A percentile compares a stretch with the other conserved stretches of the same genome.
Conservation (phyloP, 2,888 invertebrate genomes). For the Phragmatobia fuliginosa region DNA sequence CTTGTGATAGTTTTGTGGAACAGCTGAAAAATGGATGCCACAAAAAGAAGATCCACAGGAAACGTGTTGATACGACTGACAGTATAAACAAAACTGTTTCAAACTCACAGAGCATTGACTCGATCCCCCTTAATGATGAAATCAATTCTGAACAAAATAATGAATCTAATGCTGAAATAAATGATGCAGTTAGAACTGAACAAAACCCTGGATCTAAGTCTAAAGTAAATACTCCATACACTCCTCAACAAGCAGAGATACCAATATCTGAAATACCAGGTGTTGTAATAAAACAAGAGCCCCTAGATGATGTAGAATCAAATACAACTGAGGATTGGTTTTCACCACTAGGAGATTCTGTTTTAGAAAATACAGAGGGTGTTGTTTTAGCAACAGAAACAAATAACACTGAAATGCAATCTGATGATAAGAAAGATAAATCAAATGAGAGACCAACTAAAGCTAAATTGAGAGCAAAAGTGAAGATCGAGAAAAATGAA, state of each 20-base stretch:
- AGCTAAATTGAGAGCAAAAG: constrained; percentile 61
- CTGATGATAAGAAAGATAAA: constrained; percentile 63
- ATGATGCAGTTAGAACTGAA: background rate
- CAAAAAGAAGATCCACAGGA: constrained; percentile 86
- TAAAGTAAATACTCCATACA: background rate
- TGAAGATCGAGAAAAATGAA: constrained; percentile 59
- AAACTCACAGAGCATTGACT: constrained; percentile 35
- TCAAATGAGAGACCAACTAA: constrained; percentile 58
- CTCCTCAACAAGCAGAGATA: constrained; percentile 31
- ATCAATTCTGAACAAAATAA: constrained; percentile 3
- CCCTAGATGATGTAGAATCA: constrained; percentile 72
- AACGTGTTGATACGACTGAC: constrained; percentile 73
- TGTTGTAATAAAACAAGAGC: constrained; percentile 72
- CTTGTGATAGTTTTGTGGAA: constrained; percentile 93
- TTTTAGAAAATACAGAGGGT: constrained; percentile 2
- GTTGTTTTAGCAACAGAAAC: constrained; percentile 37
- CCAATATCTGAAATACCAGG: constrained; percentile 31
- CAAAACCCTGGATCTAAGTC: background rate
- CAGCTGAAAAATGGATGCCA: constrained; percentile 88
- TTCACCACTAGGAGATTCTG: constrained; percentile 23
- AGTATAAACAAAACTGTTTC: constrained; percentile 56
- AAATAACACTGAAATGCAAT: constrained; percentile 52
- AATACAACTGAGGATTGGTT: constrained; percentile 38
- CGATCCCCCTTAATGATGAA: constrained; percentile 7
- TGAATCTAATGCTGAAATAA: background rate